Conservation (phyloP, 2,888 invertebrate genomes). For the Lasiommata megera region DNA sequence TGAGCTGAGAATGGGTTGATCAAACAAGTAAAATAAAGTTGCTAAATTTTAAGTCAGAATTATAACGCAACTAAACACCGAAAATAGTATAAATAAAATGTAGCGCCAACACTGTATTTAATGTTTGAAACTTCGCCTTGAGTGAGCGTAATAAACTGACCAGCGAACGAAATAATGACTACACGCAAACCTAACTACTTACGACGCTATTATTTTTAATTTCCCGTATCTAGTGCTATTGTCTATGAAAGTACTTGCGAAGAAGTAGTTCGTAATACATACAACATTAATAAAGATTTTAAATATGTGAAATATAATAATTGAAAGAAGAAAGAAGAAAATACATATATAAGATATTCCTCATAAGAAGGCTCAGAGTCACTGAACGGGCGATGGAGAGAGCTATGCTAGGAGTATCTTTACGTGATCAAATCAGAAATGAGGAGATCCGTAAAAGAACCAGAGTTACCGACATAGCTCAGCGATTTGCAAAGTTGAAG, state of each 20-base stretch:
- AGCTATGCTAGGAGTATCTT: no score
- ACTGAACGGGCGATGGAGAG: no score
- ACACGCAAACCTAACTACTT: conserved; percentile 16
- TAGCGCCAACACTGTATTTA: conserved; percentile 1
- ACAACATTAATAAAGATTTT: neutral
- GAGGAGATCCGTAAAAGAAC: no score
- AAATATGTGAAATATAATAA: no score
- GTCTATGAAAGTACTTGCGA: conserved; percentile 5
- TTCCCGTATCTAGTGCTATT: conserved; percentile 14
- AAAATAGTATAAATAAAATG: conserved; percentile 2
- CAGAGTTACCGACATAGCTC: no score
- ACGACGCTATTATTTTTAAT: conserved; percentile 17
- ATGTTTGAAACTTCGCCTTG: conserved; percentile 14
- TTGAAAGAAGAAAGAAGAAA: no score
- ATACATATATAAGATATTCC: no score
- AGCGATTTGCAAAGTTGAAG: no score
- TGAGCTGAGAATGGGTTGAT: no score
- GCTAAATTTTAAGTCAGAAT: neutral
- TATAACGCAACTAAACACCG: neutral
- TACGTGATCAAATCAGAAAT: no score
- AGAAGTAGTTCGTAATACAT: neutral
- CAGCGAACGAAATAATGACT: conserved; percentile 16
- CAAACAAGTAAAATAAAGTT: neutral
- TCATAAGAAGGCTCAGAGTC: no score
- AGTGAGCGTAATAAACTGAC: conserved; percentile 15